Conservation (phyloP, 2,797 vertebrate species). For the Prunella strophiata region DNA sequence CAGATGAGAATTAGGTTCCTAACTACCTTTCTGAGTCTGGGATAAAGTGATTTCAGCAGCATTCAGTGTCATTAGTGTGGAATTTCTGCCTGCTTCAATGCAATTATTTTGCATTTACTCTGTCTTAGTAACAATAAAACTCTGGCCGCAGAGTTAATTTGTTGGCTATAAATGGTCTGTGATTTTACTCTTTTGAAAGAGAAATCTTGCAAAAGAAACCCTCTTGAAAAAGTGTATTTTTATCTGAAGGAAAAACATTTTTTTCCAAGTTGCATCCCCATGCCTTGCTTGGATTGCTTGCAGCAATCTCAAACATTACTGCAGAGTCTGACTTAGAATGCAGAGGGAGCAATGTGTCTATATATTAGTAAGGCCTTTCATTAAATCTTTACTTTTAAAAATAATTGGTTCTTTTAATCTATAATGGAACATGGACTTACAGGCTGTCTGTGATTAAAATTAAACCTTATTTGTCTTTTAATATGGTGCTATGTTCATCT, state of each 20-base stretch:
- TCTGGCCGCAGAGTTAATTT: conserved; percentile 9
- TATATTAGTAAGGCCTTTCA: conserved; percentile 66
- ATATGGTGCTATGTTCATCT: conserved; percentile 76
- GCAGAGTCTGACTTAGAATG: conserved; percentile 34
- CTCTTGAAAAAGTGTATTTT: not conserved
- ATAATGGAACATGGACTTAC: conserved; percentile 73
- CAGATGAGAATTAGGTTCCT: conserved; percentile 33
- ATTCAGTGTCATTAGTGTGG: not conserved
- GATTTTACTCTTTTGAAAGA: not conserved
- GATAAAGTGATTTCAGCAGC: conserved; percentile 23
- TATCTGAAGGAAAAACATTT: not conserved
- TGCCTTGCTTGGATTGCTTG: conserved; percentile 2
- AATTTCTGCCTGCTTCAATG: conserved; percentile 10
- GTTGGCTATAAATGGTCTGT: conserved; percentile 24
- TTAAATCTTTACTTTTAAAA: conserved; percentile 75
- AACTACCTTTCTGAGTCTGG: conserved; percentile 7
- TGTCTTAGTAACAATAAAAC: conserved; percentile 10
- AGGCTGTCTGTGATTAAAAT: conserved; percentile 79
- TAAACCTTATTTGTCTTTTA: conserved; percentile 81
- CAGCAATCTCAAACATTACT: conserved; percentile 17
- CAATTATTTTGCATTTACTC: conserved; percentile 44
- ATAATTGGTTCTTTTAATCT: conserved; percentile 78
- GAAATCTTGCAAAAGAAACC: not conserved
- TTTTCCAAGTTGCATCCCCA: not conserved
- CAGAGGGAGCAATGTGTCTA: conserved; percentile 39